Evolutionary conservation across 2,888 invertebrate species (phyloP).

Genomic region (Pammene fasciana): DNA sequence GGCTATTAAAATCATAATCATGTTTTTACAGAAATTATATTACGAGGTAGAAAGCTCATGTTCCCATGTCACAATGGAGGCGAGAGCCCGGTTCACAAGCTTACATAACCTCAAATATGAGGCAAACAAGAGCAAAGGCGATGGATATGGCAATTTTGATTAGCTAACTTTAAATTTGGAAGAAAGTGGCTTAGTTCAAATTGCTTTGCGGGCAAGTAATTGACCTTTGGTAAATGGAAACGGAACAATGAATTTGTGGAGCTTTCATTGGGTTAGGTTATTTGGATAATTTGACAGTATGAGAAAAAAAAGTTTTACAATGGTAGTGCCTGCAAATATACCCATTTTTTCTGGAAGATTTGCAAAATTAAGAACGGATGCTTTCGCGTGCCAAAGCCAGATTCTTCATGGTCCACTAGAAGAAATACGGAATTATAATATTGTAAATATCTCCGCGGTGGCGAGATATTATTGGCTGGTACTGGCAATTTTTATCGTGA

Average conservation of each 20-base stretch:
- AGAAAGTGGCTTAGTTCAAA: slow-evolving; percentile 36
- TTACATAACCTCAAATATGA: slow-evolving; percentile 35
- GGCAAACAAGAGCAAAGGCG: slow-evolving; percentile 26
- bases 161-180: slow-evolving; percentile 34
- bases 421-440: too few species aligned
- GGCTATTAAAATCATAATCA: slow-evolving; percentile 33
- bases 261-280: slow-evolving; percentile 19
- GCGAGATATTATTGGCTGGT: neutral
- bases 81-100: slow-evolving; percentile 41
- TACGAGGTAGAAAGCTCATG: slow-evolving; percentile 58
- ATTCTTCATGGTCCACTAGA: too few species aligned
- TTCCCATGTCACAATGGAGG: slow-evolving; percentile 65
- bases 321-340: neutral
- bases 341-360: too few species aligned
- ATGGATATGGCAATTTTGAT: slow-evolving; percentile 38
- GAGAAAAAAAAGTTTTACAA: neutral
- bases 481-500: neutral
- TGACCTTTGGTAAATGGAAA: slow-evolving; percentile 32
- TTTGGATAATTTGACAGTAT: neutral
- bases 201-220: slow-evolving; percentile 36
- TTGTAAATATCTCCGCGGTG: neutral
- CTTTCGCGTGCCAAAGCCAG: too few species aligned
- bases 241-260: slow-evolving; percentile 16
- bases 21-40: slow-evolving; percentile 40
- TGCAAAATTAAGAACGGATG: too few species aligned